Base-by-base conservation (phyloP, 2,888 invertebrate genomes). In the Pseudococcus longispinus region DNA sequence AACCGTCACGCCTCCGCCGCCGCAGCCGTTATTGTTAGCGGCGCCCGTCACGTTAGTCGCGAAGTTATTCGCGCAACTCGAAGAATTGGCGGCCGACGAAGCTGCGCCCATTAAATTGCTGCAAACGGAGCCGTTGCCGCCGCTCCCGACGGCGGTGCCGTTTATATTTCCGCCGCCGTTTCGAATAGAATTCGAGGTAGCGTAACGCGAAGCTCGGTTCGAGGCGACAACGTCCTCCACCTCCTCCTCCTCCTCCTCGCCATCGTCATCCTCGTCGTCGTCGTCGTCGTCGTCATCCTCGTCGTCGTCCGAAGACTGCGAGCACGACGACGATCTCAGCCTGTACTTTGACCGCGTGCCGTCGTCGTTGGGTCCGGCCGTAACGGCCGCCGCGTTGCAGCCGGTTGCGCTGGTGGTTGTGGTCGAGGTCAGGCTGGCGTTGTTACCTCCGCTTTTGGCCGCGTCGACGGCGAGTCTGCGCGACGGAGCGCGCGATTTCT, bases 221-320 rank as follows among this genome's bases (percentile, higher is more conserved):
- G 80, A 86, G 18, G 80, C 86, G 8, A n/a, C n/a, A n/a, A n/a
- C n/a, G n/a, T n/a, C n/a, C n/a, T n/a, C n/a, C n/a, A n/a, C n/a
- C n/a, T n/a, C n/a, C n/a, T n/a, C n/a, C n/a, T 37, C 37, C 8
- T 37, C 9, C 5, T 37, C 37, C 4, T 37, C 4, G 0, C 4
- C 37, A 8, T 37, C 8, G 1, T 37, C 37, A 18, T 86, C 86
- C 1, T 86, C 80, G 1, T 37, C 37, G 37, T 37, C 9, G 9
- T 37, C 37, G 0, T 37, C 4, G 0, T 6, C 37, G 5, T 37
- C 8, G 1, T 37, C 37, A 18, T 86, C 86, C 1, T 86, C 80
- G 1, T 86, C 86, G 1, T 86, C 86, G 0, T 60, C 60, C 84
- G 87, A 83, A 3, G 87, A 87, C 32, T 83, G 84, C 86, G 86